These are phyloP conservation scores for Lamprologus callipterus DNA, from an alignment of 2,113 vertebrate species.

Conservation along the genomic window DNA sequence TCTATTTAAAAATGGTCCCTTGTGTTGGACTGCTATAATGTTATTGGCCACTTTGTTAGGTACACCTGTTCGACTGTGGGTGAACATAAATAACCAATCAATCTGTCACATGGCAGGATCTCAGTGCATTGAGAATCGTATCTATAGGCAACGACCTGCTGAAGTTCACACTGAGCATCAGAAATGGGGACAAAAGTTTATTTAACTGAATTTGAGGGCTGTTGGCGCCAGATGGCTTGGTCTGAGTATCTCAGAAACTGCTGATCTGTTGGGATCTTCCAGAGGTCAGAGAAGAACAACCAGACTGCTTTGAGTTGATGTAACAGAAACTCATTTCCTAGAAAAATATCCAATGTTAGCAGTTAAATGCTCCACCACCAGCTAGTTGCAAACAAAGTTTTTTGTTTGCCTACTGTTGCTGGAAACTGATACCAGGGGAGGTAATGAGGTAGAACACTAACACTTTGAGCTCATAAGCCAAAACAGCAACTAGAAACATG, in stretches of 20 bases:
- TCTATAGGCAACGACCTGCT: neutral
- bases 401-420: neutral
- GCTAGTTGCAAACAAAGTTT: neutral
- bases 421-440: neutral
- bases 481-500: neutral
- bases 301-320: neutral
- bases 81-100: neutral
- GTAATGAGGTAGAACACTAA: neutral
- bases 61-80: neutral
- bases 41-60: neutral
- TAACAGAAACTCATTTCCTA: neutral
- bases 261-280: neutral
- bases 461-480: neutral
- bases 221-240: neutral
- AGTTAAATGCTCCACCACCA: neutral
- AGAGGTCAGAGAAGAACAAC: neutral
- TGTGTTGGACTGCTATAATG: rapidly evolving
- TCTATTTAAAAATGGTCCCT: neutral
- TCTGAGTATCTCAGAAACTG: neutral
- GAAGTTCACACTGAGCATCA: neutral
- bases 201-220: neutral
- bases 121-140: rapidly evolving
- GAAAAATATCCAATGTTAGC: neutral
- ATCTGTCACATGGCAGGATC: neutral
- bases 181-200: neutral